These are phyloP conservation scores for Stomatorhinus ivindoensis DNA, from an alignment of 2,113 vertebrate species.

Conservation along the genomic window DNA sequence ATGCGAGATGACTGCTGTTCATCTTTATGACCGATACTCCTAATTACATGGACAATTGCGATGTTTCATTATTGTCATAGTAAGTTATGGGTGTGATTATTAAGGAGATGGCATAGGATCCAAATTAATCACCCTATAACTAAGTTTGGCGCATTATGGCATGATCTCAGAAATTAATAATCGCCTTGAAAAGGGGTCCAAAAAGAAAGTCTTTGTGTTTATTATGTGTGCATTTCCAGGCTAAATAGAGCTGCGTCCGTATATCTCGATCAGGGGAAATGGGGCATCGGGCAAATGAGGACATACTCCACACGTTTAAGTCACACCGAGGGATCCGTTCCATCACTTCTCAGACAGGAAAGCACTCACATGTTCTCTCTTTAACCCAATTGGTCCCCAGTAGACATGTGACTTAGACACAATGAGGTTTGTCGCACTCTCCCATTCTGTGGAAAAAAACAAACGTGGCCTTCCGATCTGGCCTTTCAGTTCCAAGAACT, in stretches of 20 bases:
- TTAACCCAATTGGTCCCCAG: neutral
- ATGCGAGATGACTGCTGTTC: constrained; percentile 43
- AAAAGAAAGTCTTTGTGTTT: neutral
- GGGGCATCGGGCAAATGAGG: neutral
- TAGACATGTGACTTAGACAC: neutral
- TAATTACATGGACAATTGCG: constrained; percentile 44
- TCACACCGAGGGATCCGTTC: neutral
- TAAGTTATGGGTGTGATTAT: constrained; percentile 47
- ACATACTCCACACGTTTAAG: neutral
- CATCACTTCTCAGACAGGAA: neutral
- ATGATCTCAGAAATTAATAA: constrained; percentile 30
- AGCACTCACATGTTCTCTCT: neutral
- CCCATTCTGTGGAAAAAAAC: neutral
- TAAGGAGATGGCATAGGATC: constrained; percentile 42
- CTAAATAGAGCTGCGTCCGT: neutral
- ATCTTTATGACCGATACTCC: constrained; percentile 47
- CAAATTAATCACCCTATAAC: constrained; percentile 37
- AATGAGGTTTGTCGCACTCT: neutral
- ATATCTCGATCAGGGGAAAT: neutral
- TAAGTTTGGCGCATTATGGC: constrained; percentile 47
- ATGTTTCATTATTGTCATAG: constrained; percentile 61
- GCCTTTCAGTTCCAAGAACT: neutral
- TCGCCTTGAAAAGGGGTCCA: constrained; percentile 17
- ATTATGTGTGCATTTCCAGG: neutral
- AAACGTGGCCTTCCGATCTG: neutral